phyloP scores from a whole-genome alignment of 1,140 invertebrate genomes.

The Phymorhynchus buccinoides region DNA sequence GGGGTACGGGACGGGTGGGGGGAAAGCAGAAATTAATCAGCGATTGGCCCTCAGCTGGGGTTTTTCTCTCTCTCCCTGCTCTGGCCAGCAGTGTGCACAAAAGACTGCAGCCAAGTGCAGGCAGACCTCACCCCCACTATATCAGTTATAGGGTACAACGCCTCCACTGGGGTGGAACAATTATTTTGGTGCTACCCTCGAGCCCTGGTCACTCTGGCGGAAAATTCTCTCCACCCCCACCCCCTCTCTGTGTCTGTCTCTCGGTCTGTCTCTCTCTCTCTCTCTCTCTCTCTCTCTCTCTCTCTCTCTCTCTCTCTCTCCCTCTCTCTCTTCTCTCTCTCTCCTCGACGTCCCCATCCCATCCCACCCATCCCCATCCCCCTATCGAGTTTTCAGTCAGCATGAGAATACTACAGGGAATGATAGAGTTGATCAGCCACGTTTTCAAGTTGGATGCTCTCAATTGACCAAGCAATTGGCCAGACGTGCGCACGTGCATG shows the following conservation, averaged over 20 bases:
- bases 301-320: not conserved
- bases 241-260: not conserved
- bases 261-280: not conserved
- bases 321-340: not conserved
- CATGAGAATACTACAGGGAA: too few species aligned
- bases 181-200: slow-evolving; percentile 15
- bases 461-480: slow-evolving; percentile 21
- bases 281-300: not conserved
- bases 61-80: too few species aligned
- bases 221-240: slow-evolving; percentile 7
- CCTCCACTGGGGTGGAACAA: slow-evolving; percentile 21
- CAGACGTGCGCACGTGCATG: not conserved
- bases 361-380: not conserved
- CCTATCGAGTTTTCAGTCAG: too few species aligned
- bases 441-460: slow-evolving; percentile 13
- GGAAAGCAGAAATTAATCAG: slow-evolving; percentile 32
- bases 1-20: too few species aligned
- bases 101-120: too few species aligned
- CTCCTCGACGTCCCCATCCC: not conserved
- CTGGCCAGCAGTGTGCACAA: too few species aligned
- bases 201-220: slow-evolving; percentile 26
- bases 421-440: not conserved
- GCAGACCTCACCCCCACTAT: too few species aligned
- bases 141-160: too few species aligned
- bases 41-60: slow-evolving; percentile 31